Evolutionary conservation across 2,797 vertebrate species (phyloP).

Genomic region (Darevskia nairensis): DNA sequence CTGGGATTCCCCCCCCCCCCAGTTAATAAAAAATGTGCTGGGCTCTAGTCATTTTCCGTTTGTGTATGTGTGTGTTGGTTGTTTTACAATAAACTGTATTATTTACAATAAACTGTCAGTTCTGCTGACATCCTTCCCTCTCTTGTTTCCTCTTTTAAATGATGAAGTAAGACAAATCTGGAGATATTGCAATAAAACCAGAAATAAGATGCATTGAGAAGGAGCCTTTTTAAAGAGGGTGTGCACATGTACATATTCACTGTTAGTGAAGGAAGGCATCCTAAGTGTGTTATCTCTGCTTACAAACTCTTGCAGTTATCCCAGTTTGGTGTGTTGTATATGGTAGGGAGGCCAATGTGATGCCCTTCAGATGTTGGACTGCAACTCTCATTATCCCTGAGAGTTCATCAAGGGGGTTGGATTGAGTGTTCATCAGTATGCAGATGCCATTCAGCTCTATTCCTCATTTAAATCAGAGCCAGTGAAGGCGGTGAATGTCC

Average conservation of each 20-base stretch:
- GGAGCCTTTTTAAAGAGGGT: not conserved
- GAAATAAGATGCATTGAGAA: not conserved
- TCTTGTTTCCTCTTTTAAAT: not conserved
- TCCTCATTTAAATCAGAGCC: too few relatives aligned
- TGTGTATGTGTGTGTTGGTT: not conserved
- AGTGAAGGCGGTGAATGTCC: too few relatives aligned
- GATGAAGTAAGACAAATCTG: not conserved
- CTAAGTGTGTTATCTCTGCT: not conserved
- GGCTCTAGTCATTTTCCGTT: not conserved
- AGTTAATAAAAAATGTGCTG: not conserved
- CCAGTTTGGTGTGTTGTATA: not conserved
- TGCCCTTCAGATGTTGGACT: too few relatives aligned
- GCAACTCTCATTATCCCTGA: too few relatives aligned
- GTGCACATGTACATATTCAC: not conserved
- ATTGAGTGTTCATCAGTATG: too few relatives aligned
- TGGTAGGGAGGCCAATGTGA: too few relatives aligned
- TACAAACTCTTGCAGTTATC: not conserved
- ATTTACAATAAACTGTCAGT: not conserved
- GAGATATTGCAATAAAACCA: not conserved
- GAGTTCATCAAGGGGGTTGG: too few relatives aligned
- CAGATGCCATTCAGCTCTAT: too few relatives aligned
- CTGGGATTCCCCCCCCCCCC: too few relatives aligned
- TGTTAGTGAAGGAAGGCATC: not conserved
- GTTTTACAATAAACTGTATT: not conserved
- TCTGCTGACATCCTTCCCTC: not conserved